Evolutionary conservation across 2,113 vertebrate species (phyloP).

Genomic region (Ameiurus melas): DNA sequence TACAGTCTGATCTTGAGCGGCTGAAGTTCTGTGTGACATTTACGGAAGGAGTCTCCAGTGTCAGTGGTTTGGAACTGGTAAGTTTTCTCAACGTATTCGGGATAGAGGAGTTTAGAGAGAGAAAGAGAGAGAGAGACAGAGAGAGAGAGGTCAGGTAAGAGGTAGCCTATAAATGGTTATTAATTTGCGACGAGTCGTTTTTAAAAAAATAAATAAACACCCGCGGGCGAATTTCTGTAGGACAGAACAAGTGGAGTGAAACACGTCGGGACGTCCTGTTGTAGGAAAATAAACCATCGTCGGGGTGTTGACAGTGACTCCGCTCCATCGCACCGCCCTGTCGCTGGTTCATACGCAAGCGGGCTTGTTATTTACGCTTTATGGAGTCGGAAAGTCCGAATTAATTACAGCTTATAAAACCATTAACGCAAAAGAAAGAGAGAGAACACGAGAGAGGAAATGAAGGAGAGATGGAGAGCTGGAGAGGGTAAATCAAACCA

Average conservation of each 20-base stretch:
- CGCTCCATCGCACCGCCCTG: neutral
- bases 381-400: slow-evolving; percentile 59
- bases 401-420: slow-evolving; percentile 58
- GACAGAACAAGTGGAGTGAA: no score
- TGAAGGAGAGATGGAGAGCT: neutral
- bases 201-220: neutral
- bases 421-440: slow-evolving; percentile 42
- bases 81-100: no score
- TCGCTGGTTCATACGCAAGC: neutral
- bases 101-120: neutral
- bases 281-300: neutral
- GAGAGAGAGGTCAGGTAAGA: neutral
- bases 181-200: neutral
- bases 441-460: neutral
- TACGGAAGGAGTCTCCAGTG: neutral
- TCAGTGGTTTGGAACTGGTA: neutral
- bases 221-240: neutral
- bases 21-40: neutral
- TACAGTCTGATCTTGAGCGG: neutral
- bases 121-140: no score
- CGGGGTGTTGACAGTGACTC: neutral
- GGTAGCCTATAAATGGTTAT: neutral
- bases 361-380: slow-evolving; percentile 63
- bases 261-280: neutral
- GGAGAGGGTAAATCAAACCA: neutral